Base-by-base conservation (phyloP, 2,797 vertebrate genomes). In the Lacerta viridis region DNA sequence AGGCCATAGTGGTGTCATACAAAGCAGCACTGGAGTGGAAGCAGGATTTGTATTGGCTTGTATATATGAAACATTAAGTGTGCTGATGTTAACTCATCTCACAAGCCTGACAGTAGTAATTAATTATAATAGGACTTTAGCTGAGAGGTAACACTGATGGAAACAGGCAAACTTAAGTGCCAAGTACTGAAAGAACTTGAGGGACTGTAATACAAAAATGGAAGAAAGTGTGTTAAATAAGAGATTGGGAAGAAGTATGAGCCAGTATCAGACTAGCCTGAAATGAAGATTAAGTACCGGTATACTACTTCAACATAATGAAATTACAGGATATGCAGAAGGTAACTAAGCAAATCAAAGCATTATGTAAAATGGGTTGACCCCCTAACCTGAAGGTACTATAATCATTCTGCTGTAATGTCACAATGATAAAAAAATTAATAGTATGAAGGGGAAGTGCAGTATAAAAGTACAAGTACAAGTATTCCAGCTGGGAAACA, bases 401-500 rank as follows among this genome's bases (percentile, higher is more conserved):
- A 33, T 6, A 80, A 43, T 74, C 80, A 80, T 80, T 61, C 68
- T 80, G 66, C 41, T 85, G 77, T 41, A 80, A 89, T 80, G 69
- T 75, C 39, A 69, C 29, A 64, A 74, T 33, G 15, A 15, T 80
- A 66, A 84, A 85, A 89, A 55, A 11, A 85, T 74, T 85, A 80
- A 46, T 46, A 64, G 76, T 74, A 74, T 36, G 72, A 23, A 78
- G 79, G n/a, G 59, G 83, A 80, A 83, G 33, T 68, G 29, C 69
- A 55, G 33, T 69, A 18, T 41, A 59, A 78, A 83, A 69, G 43
- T n/a, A 50, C 64, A 83, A 69, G 43, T n/a, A 50, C 64, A 78
- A 83, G 41, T 77, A 87, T 80, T 86, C 76, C 78, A 80, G 36
- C 83, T 84, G 87, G 76, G 68, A 80, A 78, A 66, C 80, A 79